Evolutionary conservation across 2,797 vertebrate species (phyloP).

Genomic region (Malacoctenus gilli): DNA sequence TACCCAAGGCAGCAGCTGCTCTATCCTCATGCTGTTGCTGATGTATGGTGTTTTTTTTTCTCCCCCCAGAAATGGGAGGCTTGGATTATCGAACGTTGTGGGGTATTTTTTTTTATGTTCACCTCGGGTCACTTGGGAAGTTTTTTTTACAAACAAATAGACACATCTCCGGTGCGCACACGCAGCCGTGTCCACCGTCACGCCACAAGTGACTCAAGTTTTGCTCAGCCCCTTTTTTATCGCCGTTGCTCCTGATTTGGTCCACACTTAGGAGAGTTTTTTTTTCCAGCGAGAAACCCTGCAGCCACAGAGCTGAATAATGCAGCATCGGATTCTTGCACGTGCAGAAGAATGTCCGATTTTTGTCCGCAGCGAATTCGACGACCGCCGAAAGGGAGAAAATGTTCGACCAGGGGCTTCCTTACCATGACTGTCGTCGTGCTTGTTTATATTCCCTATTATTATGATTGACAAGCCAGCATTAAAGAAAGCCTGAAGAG

Average conservation of each 20-base stretch:
- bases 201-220: conserved; percentile 21
- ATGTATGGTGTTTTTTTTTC: conserved; percentile 15
- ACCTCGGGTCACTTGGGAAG: conserved; percentile 15
- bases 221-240: conserved; percentile 16
- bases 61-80: conserved; percentile 29
- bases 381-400: conserved; percentile 6
- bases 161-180: background rate
- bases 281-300: conserved; percentile 14
- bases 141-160: conserved; percentile 24
- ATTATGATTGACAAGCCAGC: conserved; percentile 57
- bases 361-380: conserved; percentile 29
- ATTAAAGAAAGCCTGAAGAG: conserved; percentile 49
- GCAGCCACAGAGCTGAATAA: conserved; percentile 26
- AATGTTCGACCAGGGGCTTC: conserved; percentile 28
- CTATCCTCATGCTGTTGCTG: conserved; percentile 23
- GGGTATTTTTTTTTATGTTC: conserved; percentile 65
- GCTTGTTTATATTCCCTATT: conserved; percentile 48
- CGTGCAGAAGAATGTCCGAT: conserved; percentile 35
- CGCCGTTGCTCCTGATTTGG: conserved; percentile 34
- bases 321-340: conserved; percentile 2
- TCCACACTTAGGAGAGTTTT: conserved; percentile 1
- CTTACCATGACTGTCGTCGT: conserved; percentile 17
- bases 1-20: conserved; percentile 30
- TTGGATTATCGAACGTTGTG: conserved; percentile 39
- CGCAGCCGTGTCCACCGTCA: too few relatives aligned